Conservation (phyloP, 2,888 invertebrate species). For the Cephonodes hylas region DNA sequence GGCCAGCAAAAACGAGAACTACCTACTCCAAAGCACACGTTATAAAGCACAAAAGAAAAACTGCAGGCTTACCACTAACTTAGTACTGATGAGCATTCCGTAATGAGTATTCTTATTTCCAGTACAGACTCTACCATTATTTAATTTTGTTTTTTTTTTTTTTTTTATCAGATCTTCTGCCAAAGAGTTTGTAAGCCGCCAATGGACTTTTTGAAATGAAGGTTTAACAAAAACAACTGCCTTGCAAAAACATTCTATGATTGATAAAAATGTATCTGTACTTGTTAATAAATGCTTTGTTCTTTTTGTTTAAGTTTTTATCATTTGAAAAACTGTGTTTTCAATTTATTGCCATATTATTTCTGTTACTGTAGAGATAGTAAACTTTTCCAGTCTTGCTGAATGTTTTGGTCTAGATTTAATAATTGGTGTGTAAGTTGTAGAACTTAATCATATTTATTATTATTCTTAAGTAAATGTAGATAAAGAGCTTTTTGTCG, state of each 20-base stretch:
- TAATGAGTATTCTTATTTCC: not conserved
- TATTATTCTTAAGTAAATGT: too few species aligned
- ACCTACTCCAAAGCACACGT: not conserved
- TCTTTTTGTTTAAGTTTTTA: not conserved
- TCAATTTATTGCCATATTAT: too few species aligned
- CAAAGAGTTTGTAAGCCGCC: not conserved
- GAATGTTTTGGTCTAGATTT: too few species aligned
- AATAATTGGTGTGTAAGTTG: too few species aligned
- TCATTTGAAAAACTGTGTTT: not conserved
- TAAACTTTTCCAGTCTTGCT: too few species aligned
- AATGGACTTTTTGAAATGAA: not conserved
- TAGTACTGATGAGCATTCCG: not conserved
- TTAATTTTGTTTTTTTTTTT: not conserved
- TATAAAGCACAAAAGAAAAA: not conserved
- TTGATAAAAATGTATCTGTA: conserved; percentile 1
- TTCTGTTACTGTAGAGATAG: too few species aligned
- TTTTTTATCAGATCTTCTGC: not conserved
- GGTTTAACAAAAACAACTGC: not conserved
- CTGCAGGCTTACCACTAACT: not conserved
- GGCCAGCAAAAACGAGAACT: not conserved
- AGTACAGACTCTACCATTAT: not conserved
- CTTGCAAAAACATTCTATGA: not conserved
- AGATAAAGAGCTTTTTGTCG: too few species aligned
- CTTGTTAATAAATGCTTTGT: not conserved
- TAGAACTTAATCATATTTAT: too few species aligned